Conservation (phyloP, 2,888 invertebrate genomes). For the Temnothorax rugatulus region DNA sequence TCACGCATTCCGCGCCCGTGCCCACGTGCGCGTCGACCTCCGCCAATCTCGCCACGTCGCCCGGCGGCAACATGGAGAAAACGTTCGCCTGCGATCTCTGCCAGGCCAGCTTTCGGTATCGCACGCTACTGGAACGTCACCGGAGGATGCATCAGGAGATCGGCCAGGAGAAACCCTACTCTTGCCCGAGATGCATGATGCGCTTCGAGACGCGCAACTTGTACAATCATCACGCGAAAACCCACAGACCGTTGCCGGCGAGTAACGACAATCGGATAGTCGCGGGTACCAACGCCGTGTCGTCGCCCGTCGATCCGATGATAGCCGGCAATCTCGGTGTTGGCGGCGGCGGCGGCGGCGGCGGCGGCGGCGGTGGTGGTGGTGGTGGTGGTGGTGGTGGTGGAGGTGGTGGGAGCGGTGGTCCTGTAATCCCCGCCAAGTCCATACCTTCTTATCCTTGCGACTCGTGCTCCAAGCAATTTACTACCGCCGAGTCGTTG, state of each 20-base stretch:
- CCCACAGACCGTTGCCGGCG: conserved; percentile 77
- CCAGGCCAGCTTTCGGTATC: conserved; percentile 84
- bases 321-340: conserved; percentile 53
- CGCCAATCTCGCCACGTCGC: conserved; percentile 38
- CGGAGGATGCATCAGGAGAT: conserved; percentile 82
- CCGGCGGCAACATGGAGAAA: conserved; percentile 74
- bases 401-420: not conserved
- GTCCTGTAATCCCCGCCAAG: conserved; percentile 57
- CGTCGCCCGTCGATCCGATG: conserved; percentile 55
- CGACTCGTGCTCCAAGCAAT: conserved; percentile 84
- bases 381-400: not conserved
- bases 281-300: conserved; percentile 41
- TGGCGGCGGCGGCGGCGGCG: not conserved
- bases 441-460: conserved; percentile 79
- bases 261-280: conserved; percentile 55
- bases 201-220: conserved; percentile 85
- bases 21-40: conserved; percentile 63
- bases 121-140: conserved; percentile 85
- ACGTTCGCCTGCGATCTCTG: conserved; percentile 83
- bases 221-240: conserved; percentile 85
- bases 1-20: conserved; percentile 75
- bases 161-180: conserved; percentile 83
- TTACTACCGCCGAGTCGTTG: conserved; percentile 81
- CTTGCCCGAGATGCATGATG: conserved; percentile 84
- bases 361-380: not conserved